Conservation (phyloP, 2,888 invertebrate species). For the Drosophila nr. perissopoda region DNA sequence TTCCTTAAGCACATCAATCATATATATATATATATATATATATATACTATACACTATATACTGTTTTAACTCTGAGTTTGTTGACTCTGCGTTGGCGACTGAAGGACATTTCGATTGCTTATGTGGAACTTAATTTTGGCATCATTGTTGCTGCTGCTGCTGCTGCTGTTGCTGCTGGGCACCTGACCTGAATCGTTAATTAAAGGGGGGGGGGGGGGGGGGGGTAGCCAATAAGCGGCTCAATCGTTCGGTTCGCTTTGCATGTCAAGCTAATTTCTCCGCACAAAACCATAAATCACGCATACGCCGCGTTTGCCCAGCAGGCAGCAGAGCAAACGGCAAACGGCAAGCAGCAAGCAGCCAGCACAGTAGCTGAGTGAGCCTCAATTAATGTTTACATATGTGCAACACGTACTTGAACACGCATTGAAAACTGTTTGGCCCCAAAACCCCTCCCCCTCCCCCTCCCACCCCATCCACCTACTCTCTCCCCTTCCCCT, state of each 20-base stretch:
- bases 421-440: slow-evolving; percentile 50
- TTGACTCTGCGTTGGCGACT: slow-evolving; percentile 30
- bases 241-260: slow-evolving; percentile 15
- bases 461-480: no score
- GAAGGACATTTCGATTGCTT: slow-evolving; percentile 48
- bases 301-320: slow-evolving; percentile 46
- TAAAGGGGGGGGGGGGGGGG: not conserved
- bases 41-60: not conserved
- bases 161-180: slow-evolving; percentile 4
- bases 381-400: slow-evolving; percentile 55
- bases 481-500: not conserved
- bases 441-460: not conserved
- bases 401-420: slow-evolving; percentile 62
- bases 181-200: slow-evolving; percentile 42
- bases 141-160: slow-evolving; percentile 16
- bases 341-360: not conserved
- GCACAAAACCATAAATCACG: slow-evolving; percentile 46
- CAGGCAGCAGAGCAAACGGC: not conserved
- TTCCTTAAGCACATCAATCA: not conserved
- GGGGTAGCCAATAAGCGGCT: not conserved
- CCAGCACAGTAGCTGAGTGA: slow-evolving; percentile 14
- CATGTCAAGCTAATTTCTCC: slow-evolving; percentile 50
- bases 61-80: slow-evolving; percentile 20
- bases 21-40: not conserved
- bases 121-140: slow-evolving; percentile 33